A percentile compares a stretch with the other conserved stretches of the same genome.
These are phyloP conservation scores for Peromyscus maniculatus DNA, from an alignment of 2,113 vertebrate species.

Conservation along the genomic window DNA sequence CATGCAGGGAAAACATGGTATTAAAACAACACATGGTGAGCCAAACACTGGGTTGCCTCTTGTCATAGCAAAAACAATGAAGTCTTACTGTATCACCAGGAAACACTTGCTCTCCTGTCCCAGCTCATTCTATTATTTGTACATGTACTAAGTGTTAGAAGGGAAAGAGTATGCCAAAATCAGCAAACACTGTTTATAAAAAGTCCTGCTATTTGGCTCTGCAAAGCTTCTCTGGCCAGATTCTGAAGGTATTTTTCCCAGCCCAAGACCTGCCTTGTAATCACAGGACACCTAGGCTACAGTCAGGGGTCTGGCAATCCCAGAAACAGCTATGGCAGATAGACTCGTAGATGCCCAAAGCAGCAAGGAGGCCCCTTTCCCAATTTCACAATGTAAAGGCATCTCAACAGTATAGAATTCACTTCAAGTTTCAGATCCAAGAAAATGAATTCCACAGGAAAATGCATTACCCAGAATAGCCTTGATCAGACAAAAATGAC, in stretches of 20 bases:
- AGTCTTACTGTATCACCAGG: slow-evolving; percentile 53
- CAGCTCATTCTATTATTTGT: slow-evolving; percentile 37
- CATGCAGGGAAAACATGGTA: neutral
- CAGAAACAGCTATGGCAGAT: neutral
- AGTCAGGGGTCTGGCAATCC: neutral
- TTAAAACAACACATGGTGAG: neutral
- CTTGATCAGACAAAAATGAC: slow-evolving; percentile 66
- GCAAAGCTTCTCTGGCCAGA: slow-evolving; percentile 37
- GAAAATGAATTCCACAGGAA: slow-evolving; percentile 43
- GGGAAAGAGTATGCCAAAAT: slow-evolving; percentile 69
- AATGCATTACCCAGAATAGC: neutral
- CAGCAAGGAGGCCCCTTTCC: neutral
- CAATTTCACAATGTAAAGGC: neutral
- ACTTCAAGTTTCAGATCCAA: neutral
- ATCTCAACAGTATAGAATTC: neutral
- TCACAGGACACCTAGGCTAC: neutral
- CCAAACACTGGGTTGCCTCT: neutral
- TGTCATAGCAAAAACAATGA: slow-evolving; percentile 17
- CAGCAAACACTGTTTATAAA: slow-evolving; percentile 66
- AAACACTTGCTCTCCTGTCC: slow-evolving; percentile 67
- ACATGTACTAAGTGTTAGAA: slow-evolving; percentile 34
- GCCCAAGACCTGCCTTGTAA: neutral
- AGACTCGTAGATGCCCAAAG: neutral
- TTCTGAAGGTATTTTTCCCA: slow-evolving; percentile 57
- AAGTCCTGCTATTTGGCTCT: slow-evolving; percentile 38